phyloP scores from a whole-genome alignment of 2,113 vertebrate genomes.

The Maccullochella peelii region DNA sequence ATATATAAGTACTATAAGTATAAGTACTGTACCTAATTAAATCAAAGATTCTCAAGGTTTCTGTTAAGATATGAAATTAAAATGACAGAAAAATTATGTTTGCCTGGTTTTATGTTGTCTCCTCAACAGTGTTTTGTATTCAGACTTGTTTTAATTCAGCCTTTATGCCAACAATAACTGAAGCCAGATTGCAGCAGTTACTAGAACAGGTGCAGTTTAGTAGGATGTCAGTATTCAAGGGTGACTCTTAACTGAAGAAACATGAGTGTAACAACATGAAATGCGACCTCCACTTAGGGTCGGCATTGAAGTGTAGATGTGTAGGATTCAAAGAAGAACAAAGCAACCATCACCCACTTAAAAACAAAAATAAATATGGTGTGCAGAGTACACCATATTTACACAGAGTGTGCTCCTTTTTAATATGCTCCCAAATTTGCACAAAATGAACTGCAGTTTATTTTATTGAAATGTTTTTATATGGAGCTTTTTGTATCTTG shows the following conservation, averaged over 20 bases:
- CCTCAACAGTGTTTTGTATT: neutral
- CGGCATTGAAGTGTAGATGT: slow-evolving; percentile 8
- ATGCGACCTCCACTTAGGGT: neutral
- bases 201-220: slow-evolving; percentile 14
- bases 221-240: neutral
- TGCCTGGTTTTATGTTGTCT: neutral
- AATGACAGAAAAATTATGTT: neutral
- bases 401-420: neutral
- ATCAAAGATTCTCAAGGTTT: neutral
- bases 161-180: neutral
- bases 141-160: neutral
- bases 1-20: neutral
- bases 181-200: slow-evolving; percentile 24
- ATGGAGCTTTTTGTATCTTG: neutral
- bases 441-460: neutral
- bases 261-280: slow-evolving; percentile 18
- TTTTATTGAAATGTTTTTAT: neutral
- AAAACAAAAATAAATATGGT: neutral
- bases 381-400: too few relatives aligned
- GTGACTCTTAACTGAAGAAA: slow-evolving; percentile 9
- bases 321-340: slow-evolving; percentile 16
- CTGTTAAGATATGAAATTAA: neutral
- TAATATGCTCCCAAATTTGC: neutral
- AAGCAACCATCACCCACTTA: slow-evolving; percentile 7
- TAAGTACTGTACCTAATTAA: neutral